A percentile compares a stretch with the other conserved stretches of the same genome.
These are phyloP conservation scores for Heliconius charithonia DNA, from an alignment of 2,888 invertebrate genomes.

Conservation along the genomic window DNA sequence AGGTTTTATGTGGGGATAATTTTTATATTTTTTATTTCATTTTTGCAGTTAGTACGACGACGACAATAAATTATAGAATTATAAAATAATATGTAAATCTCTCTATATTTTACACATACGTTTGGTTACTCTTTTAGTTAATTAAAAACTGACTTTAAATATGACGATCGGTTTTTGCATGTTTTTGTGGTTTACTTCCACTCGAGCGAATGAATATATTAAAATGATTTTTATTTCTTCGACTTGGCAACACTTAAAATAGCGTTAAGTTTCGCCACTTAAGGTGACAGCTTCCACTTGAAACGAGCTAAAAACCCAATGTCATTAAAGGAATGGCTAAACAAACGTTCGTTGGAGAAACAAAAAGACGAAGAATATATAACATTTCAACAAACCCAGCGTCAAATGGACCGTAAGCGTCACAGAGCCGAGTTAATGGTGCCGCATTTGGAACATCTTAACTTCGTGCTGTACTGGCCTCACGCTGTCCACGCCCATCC, in stretches of 20 bases:
- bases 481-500: slow-evolving; percentile 70
- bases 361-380: slow-evolving; percentile 49
- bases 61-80: too few relatives aligned
- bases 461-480: slow-evolving; percentile 77
- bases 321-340: slow-evolving; percentile 60
- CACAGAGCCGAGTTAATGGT: slow-evolving; percentile 72
- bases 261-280: neutral
- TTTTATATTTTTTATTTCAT: too few relatives aligned
- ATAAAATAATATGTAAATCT: neutral
- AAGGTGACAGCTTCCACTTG: neutral
- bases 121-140: neutral
- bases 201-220: neutral
- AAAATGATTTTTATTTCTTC: neutral
- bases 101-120: neutral
- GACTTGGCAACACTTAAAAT: neutral
- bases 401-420: slow-evolving; percentile 68
- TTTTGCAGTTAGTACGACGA: too few relatives aligned
- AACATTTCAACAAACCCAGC: slow-evolving; percentile 49
- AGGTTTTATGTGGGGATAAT: too few relatives aligned
- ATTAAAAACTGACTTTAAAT: too few relatives aligned
- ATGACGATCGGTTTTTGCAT: neutral
- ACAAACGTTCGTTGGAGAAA: slow-evolving; percentile 50
- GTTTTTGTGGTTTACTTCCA: neutral
- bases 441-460: slow-evolving; percentile 60
- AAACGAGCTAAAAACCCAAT: neutral